phyloP scores from a whole-genome alignment of 2,888 invertebrate genomes.

The Ernsta delagoae region DNA sequence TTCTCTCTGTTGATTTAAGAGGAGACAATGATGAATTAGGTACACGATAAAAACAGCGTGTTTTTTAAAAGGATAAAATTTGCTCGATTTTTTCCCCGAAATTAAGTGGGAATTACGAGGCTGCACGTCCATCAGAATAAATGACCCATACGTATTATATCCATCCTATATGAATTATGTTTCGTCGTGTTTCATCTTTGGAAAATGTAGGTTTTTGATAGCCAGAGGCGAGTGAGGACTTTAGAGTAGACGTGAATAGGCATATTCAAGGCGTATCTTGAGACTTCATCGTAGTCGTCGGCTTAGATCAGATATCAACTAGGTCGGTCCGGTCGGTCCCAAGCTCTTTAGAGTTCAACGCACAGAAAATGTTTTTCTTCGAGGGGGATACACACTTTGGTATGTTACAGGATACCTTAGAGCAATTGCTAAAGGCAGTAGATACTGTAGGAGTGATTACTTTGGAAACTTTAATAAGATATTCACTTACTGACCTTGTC shows the following conservation, averaged over 20 bases:
- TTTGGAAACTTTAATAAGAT: no score
- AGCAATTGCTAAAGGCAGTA: not conserved
- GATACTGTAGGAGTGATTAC: not conserved
- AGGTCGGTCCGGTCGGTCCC: not conserved
- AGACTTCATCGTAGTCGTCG: conserved; percentile 8
- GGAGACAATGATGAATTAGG: conserved; percentile 8
- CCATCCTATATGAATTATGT: no score
- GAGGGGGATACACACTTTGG: not conserved
- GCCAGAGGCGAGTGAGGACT: conserved; percentile 19
- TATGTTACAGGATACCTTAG: not conserved
- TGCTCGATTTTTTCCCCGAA: not conserved
- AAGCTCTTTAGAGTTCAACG: not conserved
- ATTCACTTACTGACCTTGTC: no score
- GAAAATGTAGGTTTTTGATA: conserved; percentile 20
- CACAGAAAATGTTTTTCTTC: not conserved
- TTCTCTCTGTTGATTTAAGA: conserved; percentile 6
- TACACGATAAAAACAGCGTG: not conserved
- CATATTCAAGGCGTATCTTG: conserved; percentile 2
- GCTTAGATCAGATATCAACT: conserved; percentile 15
- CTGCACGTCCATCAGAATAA: not conserved
- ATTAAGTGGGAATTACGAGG: not conserved
- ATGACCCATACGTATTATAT: no score
- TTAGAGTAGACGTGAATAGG: conserved; percentile 22
- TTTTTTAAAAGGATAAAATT: not conserved
- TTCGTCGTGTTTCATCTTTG: conserved; percentile 12